A percentile compares a stretch with the other conserved stretches of the same genome.
Evolutionary conservation across 30 jellyfish, hydroid and myxozoan genomes (phyloP).

Genomic region (Rhopilema esculentum): DNA sequence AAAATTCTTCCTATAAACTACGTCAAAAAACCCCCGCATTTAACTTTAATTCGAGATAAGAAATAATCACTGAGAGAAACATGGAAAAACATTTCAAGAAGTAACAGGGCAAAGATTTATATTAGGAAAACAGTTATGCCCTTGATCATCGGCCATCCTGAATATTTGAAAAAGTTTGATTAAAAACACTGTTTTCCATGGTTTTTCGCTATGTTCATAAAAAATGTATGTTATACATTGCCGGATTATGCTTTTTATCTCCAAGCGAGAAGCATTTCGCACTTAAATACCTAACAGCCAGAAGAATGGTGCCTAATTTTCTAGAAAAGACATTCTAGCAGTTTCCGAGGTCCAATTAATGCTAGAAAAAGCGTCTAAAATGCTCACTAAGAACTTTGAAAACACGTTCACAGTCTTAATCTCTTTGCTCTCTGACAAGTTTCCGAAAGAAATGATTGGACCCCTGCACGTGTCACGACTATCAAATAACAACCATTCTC

Average conservation of each 20-base stretch:
- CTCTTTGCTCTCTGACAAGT: not conserved
- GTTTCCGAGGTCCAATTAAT: not conserved
- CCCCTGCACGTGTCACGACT: not conserved
- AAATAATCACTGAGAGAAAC: too few relatives aligned
- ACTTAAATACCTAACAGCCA: not conserved
- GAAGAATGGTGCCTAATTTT: not conserved
- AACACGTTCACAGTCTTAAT: not conserved
- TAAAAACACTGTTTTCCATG: not conserved
- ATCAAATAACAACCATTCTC: not conserved
- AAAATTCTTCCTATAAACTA: too few relatives aligned
- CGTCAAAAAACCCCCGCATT: too few relatives aligned
- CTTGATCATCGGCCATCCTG: not conserved
- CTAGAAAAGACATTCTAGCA: not conserved
- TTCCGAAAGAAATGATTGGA: not conserved
- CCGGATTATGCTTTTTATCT: constrained; percentile 28
- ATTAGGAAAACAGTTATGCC: not conserved
- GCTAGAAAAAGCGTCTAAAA: not conserved
- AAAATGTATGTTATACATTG: constrained; percentile 5
- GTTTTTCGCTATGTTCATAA: constrained; percentile 8
- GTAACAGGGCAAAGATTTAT: not conserved
- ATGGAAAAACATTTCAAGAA: not conserved
- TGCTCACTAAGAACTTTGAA: not conserved
- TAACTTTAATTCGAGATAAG: too few relatives aligned
- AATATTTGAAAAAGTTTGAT: not conserved
- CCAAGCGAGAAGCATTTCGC: constrained; percentile 25